These are phyloP conservation scores for Leptoteleia sp. DNA, from an alignment of 1,140 invertebrate genomes.

Conservation along the genomic window DNA sequence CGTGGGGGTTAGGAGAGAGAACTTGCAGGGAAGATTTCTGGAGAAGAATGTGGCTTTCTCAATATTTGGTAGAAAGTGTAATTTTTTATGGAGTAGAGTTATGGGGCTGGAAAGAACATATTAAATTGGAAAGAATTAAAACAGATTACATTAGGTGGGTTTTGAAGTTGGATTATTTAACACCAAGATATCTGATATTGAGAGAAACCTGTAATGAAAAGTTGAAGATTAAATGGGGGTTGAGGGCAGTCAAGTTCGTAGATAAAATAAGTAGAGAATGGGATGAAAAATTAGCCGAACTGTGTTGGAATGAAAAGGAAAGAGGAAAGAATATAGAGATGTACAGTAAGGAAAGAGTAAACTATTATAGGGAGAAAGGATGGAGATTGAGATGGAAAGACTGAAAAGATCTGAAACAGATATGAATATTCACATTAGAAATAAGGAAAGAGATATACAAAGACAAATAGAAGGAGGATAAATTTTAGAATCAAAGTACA, in stretches of 20 bases:
- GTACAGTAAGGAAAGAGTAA: background rate
- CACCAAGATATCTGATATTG: background rate
- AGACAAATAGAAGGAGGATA: background rate
- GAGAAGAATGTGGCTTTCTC: constrained; percentile 1
- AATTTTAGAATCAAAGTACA: background rate
- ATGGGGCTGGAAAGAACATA: background rate
- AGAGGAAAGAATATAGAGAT: background rate
- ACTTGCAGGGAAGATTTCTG: background rate
- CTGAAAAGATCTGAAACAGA: background rate
- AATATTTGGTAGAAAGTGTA: constrained; percentile 1
- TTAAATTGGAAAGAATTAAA: background rate
- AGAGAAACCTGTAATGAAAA: background rate
- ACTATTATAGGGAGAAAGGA: background rate
- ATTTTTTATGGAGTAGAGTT: background rate
- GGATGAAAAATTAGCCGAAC: background rate
- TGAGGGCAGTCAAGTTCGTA: background rate
- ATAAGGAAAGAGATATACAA: background rate
- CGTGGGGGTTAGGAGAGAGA: background rate
- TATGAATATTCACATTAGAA: background rate
- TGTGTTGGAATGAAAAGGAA: constrained; percentile 1
- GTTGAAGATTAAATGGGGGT: background rate
- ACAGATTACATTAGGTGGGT: background rate
- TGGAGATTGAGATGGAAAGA: background rate
- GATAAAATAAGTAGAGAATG: background rate
- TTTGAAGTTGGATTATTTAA: background rate